Conservation (phyloP, 2,113 vertebrate genomes). For the Percopsis transmontana region DNA sequence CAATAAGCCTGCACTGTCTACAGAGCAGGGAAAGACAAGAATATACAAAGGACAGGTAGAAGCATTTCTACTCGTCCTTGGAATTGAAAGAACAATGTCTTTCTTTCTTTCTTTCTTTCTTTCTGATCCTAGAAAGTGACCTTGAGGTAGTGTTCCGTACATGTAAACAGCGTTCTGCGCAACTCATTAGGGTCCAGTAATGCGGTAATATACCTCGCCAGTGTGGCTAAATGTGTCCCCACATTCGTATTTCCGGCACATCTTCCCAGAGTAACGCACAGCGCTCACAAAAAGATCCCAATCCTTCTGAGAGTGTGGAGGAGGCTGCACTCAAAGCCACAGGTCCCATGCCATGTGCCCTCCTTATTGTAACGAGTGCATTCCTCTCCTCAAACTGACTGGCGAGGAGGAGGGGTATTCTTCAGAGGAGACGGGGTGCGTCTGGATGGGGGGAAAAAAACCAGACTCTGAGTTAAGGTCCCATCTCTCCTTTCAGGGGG, state of each 20-base stretch:
- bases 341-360: slow-evolving; percentile 80
- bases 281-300: slow-evolving; percentile 62
- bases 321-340: slow-evolving; percentile 72
- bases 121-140: not conserved
- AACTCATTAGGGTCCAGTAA: not conserved
- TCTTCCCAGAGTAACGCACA: slow-evolving; percentile 57
- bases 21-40: slow-evolving; percentile 27
- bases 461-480: slow-evolving; percentile 67
- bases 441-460: slow-evolving; percentile 67
- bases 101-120: not conserved
- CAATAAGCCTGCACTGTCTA: slow-evolving; percentile 76
- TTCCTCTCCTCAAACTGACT: slow-evolving; percentile 79
- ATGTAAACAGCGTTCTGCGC: not conserved
- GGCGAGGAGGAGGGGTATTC: slow-evolving; percentile 70
- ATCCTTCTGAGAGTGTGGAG: slow-evolving; percentile 63
- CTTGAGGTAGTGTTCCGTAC: not conserved
- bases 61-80: slow-evolving; percentile 33
- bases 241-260: slow-evolving; percentile 63
- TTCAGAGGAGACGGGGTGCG: slow-evolving; percentile 71
- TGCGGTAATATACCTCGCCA: slow-evolving; percentile 25
- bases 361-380: slow-evolving; percentile 81
- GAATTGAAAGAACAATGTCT: not conserved
- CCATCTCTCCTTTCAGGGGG: slow-evolving; percentile 78
- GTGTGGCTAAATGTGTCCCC: slow-evolving; percentile 28
- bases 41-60: slow-evolving; percentile 56